phyloP scores from a whole-genome alignment of 2,888 invertebrate genomes.

The Euproctis similis region DNA sequence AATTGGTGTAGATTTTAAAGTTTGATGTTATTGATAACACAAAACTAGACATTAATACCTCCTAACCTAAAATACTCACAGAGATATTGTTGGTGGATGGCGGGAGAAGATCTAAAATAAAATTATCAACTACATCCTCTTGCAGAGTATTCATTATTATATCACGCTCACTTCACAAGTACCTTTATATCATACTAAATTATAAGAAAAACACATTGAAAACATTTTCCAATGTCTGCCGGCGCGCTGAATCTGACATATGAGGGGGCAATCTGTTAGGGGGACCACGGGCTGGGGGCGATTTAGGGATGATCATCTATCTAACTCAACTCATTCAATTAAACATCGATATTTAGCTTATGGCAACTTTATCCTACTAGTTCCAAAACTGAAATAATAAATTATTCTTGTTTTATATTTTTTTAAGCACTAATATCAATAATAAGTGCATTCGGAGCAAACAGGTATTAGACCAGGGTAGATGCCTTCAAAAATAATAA shows the following conservation, averaged over 20 bases:
- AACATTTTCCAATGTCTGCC: background rate
- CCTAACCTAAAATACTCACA: slow-evolving; percentile 39
- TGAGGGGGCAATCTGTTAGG: no score
- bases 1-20: background rate
- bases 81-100: slow-evolving; percentile 25
- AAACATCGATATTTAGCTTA: no score
- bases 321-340: no score
- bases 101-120: slow-evolving; percentile 46
- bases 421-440: no score
- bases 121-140: slow-evolving; percentile 32
- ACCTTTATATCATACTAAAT: background rate
- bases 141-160: slow-evolving; percentile 16
- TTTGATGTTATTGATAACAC: background rate
- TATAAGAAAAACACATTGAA: background rate
- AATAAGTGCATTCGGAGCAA: no score
- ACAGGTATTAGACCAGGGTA: no score
- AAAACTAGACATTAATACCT: background rate
- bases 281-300: no score
- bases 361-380: no score
- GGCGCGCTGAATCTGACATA: background rate
- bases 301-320: no score
- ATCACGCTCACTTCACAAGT: background rate
- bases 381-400: no score
- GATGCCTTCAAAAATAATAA: no score
- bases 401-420: no score